Conservation (phyloP, 2,113 vertebrate species). For the Gasterosteus aculeatus region DNA sequence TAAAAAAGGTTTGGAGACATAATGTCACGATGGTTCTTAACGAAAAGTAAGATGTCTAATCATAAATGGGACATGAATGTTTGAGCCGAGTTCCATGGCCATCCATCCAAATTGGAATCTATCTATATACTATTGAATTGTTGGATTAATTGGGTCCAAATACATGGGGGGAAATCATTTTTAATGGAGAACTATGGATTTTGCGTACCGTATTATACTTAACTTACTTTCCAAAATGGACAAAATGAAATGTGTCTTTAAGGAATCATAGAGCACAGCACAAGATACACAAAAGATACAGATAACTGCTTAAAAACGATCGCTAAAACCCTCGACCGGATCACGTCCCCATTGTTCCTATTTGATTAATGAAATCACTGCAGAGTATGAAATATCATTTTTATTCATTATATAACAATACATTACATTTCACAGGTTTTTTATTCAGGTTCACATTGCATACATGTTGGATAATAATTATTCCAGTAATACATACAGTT, state of each 20-base stretch:
- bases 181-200: neutral
- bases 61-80: neutral
- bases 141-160: neutral
- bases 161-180: neutral
- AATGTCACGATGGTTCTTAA: neutral
- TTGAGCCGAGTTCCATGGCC: neutral
- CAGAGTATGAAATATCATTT: neutral
- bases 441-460: slow-evolving; percentile 12
- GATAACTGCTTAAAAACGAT: too few species aligned
- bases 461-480: neutral
- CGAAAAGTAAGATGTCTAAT: neutral
- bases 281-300: neutral
- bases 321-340: neutral
- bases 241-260: neutral
- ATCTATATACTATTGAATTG: neutral
- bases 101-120: neutral
- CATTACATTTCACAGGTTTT: slow-evolving; percentile 10
- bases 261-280: neutral
- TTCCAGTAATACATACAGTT: slow-evolving; percentile 23
- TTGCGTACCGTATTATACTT: neutral
- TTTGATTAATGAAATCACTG: neutral
- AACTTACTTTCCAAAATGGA: neutral
- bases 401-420: slow-evolving; percentile 28
- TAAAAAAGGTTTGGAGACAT: neutral
- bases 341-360: neutral